A percentile compares a stretch with the other conserved stretches of the same genome.
phyloP scores from a whole-genome alignment of 2,113 vertebrate genomes.

The Otus sunia region DNA sequence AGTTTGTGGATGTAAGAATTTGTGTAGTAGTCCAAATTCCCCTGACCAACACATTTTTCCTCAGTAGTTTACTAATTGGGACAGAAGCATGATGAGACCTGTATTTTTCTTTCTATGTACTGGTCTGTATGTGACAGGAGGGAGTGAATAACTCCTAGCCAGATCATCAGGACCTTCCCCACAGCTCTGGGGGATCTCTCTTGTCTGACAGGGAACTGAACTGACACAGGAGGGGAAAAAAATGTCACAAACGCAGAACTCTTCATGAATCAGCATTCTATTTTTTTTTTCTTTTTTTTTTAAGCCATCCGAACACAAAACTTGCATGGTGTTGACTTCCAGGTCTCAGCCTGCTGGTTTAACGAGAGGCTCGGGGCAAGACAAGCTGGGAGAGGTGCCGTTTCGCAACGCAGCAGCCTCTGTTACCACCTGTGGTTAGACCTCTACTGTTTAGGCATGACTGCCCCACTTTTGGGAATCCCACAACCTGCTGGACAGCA shows the following conservation, averaged over 20 bases:
- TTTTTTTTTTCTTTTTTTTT: accelerated
- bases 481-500: background rate
- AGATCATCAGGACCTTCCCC: accelerated
- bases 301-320: background rate
- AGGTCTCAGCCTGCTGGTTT: background rate
- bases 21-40: background rate
- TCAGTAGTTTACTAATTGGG: background rate
- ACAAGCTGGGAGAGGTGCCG: background rate
- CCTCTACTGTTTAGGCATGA: background rate
- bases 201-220: background rate
- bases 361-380: background rate
- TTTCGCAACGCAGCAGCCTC: accelerated
- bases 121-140: background rate
- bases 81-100: background rate
- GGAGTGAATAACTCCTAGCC: background rate
- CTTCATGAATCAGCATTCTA: background rate
- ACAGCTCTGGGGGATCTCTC: background rate
- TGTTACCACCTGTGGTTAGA: background rate
- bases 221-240: accelerated
- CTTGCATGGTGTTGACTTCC: background rate
- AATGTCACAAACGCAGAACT: accelerated
- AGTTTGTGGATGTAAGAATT: background rate
- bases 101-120: background rate
- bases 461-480: background rate
- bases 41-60: background rate